These are phyloP conservation scores for Bettongia penicillata DNA, from an alignment of 2,113 vertebrate species.

Conservation along the genomic window DNA sequence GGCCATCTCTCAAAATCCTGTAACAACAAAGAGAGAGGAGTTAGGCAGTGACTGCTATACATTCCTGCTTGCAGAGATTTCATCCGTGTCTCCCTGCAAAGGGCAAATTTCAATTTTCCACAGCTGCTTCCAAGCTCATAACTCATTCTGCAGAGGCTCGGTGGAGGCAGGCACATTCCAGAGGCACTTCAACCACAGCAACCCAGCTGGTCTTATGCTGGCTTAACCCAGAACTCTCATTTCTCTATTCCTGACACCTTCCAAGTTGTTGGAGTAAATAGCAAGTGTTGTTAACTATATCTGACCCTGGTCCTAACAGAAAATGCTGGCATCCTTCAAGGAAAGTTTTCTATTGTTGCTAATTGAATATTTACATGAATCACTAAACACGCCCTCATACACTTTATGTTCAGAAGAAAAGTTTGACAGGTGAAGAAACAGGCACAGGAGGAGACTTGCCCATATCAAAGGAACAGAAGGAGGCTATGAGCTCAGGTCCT, in stretches of 20 bases:
- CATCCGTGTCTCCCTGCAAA: background rate
- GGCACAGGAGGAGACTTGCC: background rate
- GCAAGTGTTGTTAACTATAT: background rate
- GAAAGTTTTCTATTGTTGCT: background rate
- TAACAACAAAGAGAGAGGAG: background rate
- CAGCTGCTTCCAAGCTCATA: background rate
- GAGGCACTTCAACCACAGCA: background rate
- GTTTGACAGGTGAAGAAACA: background rate
- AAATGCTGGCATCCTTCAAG: background rate
- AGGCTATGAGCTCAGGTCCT: background rate
- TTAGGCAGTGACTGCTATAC: no score
- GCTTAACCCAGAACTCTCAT: no score
- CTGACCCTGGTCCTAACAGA: background rate
- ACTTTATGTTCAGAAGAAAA: background rate
- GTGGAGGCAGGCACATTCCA: background rate
- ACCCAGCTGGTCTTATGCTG: background rate
- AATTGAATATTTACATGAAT: background rate
- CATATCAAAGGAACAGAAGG: background rate
- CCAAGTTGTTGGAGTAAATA: background rate
- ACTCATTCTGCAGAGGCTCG: background rate
- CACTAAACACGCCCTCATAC: no score
- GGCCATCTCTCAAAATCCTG: background rate
- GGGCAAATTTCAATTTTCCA: background rate
- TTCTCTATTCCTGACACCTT: background rate
- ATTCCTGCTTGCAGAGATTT: background rate